These are phyloP conservation scores for Phrynocephalus guinanensis DNA, from an alignment of 2,797 vertebrate species.

Conservation along the genomic window DNA sequence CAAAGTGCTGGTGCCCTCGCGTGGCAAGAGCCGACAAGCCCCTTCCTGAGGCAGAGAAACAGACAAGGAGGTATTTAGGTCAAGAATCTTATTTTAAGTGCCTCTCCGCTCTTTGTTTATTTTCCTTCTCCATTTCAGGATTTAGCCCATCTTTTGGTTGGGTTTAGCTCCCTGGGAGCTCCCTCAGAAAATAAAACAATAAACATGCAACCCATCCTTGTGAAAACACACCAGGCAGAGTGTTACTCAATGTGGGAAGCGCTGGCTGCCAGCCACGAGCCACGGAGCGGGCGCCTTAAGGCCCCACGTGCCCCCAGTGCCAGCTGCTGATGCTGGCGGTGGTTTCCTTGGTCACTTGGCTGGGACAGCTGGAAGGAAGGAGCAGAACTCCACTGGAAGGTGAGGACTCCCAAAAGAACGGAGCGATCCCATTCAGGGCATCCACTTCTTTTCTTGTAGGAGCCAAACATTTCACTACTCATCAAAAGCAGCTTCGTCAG, in stretches of 20 bases:
- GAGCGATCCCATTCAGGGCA: too few species aligned
- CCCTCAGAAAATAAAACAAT: background rate
- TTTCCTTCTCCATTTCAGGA: constrained; percentile 27
- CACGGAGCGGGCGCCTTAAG: fast-evolving
- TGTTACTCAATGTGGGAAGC: background rate
- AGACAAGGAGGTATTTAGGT: constrained; percentile 23
- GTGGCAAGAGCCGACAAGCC: constrained; percentile 50
- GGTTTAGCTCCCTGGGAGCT: constrained; percentile 16
- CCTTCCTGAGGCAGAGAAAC: background rate
- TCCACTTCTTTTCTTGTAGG: too few species aligned
- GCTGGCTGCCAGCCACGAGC: background rate
- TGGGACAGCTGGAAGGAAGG: background rate
- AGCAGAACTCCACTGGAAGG: too few species aligned
- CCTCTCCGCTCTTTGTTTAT: constrained; percentile 24
- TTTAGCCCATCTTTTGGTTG: constrained; percentile 24
- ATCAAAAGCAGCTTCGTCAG: too few species aligned
- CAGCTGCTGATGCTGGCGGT: background rate
- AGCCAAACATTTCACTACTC: too few species aligned
- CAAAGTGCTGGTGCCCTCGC: constrained; percentile 66
- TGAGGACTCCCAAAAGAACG: too few species aligned
- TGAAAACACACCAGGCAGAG: background rate
- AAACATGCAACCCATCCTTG: background rate
- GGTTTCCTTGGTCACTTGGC: background rate
- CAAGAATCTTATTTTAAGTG: constrained; percentile 20
- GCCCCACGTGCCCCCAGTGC: too few species aligned